These are phyloP conservation scores for Patiria pectinifera DNA, from an alignment of 53 echinoderm and acorn worm genomes.

Conservation along the genomic window DNA sequence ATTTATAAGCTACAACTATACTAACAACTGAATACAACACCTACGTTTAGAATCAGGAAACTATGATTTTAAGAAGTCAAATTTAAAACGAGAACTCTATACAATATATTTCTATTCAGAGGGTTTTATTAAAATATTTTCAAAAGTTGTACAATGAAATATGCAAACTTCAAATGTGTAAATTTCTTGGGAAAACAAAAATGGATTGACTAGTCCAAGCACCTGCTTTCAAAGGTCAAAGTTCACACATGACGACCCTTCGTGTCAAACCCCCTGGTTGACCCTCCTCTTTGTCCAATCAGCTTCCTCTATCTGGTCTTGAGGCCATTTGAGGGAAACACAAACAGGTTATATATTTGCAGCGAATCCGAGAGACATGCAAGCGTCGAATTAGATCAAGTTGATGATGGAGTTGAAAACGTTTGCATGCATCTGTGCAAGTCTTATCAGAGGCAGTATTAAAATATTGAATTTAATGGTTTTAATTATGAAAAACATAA, in stretches of 20 bases:
- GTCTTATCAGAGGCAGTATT: too few relatives aligned
- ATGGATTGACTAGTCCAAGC: not conserved
- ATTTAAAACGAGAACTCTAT: not conserved
- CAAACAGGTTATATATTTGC: not conserved
- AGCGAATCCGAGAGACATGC: not conserved
- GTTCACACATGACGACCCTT: not conserved
- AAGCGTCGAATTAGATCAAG: not conserved
- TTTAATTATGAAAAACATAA: too few relatives aligned
- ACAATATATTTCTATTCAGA: too few relatives aligned
- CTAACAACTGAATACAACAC: not conserved
- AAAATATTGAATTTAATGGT: too few relatives aligned
- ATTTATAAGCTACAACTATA: not conserved
- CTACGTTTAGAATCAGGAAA: not conserved
- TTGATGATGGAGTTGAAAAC: not conserved
- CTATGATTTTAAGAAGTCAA: not conserved
- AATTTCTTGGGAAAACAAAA: not conserved
- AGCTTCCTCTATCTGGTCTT: not conserved
- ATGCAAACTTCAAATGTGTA: not conserved
- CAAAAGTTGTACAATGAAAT: not conserved
- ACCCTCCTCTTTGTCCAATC: not conserved
- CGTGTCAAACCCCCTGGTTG: not conserved
- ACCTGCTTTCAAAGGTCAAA: constrained; percentile 6
- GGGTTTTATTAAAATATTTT: too few relatives aligned
- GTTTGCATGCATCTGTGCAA: too few relatives aligned
- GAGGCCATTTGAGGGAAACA: not conserved